Evolutionary conservation across 2,113 vertebrate genomes (phyloP).

Genomic region (Carassius gibelio): DNA sequence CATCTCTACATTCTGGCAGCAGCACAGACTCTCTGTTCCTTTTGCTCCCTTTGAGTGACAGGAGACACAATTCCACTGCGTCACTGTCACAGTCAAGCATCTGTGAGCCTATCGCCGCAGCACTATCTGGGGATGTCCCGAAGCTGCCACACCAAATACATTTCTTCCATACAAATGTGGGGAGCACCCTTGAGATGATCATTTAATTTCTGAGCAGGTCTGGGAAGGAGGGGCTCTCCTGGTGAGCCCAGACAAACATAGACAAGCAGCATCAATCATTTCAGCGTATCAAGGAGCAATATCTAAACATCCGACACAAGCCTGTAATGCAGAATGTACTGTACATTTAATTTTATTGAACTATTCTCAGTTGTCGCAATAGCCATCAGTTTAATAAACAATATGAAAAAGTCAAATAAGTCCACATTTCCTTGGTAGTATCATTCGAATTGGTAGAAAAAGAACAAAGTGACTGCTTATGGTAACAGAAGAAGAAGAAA

Average conservation of each 20-base stretch:
- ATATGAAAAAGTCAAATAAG: background rate
- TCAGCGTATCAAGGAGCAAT: background rate
- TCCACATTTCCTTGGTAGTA: background rate
- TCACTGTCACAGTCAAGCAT: conserved; percentile 32
- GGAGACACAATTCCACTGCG: conserved; percentile 33
- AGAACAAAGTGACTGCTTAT: background rate
- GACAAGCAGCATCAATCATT: conserved; percentile 51
- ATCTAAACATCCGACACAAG: background rate
- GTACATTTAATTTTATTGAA: background rate
- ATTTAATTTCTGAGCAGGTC: conserved; percentile 48
- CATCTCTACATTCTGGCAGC: conserved; percentile 54
- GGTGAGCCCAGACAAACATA: conserved; percentile 48
- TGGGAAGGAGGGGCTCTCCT: conserved; percentile 28
- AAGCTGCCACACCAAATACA: conserved; percentile 26
- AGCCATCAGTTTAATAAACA: background rate
- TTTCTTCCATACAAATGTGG: conserved; percentile 48
- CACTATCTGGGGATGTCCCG: conserved; percentile 27
- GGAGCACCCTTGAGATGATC: conserved; percentile 60
- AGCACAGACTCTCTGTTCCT: conserved; percentile 48
- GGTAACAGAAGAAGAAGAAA: too few relatives aligned
- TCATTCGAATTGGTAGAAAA: background rate
- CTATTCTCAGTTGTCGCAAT: background rate
- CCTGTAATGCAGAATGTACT: background rate
- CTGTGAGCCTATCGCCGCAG: conserved; percentile 32
- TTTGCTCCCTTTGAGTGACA: conserved; percentile 48